Conservation (phyloP, 2,888 invertebrate species). For the Cyclophora punctaria region DNA sequence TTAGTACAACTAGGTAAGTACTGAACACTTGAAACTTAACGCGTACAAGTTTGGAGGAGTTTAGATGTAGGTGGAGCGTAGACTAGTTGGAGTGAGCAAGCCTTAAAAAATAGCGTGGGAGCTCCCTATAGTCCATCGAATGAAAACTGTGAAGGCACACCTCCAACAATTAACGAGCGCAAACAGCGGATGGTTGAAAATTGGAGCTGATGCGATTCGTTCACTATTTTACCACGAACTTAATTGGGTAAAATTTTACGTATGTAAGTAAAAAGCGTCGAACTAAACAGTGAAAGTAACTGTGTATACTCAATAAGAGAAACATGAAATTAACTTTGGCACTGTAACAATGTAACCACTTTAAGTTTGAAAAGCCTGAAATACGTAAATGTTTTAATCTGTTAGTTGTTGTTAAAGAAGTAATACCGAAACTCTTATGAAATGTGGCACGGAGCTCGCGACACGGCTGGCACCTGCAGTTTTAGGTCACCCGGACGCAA, state of each 20-base stretch:
- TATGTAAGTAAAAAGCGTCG: too few relatives aligned
- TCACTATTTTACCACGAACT: too few relatives aligned
- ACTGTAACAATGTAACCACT: too few relatives aligned
- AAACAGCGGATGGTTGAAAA: conserved; percentile 44
- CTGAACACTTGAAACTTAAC: conserved; percentile 6
- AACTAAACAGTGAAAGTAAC: too few relatives aligned
- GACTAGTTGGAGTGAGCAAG: not conserved
- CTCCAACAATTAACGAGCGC: conserved; percentile 46
- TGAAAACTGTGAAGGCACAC: conserved; percentile 20
- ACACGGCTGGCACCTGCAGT: conserved; percentile 54
- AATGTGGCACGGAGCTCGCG: conserved; percentile 17
- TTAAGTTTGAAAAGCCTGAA: not conserved
- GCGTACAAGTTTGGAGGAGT: not conserved
- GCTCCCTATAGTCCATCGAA: conserved; percentile 6
- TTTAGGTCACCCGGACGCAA: conserved; percentile 61
- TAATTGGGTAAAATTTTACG: too few relatives aligned
- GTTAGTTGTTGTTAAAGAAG: too few relatives aligned
- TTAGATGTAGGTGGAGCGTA: not conserved
- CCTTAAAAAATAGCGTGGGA: not conserved
- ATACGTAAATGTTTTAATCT: not conserved
- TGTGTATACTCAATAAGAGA: too few relatives aligned
- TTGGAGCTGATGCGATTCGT: conserved; percentile 9
- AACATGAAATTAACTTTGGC: too few relatives aligned
- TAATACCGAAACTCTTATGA: not conserved
- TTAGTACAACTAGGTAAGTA: not conserved